Conservation (phyloP, 2,888 invertebrate species). For the Cataglyphis cursor region DNA sequence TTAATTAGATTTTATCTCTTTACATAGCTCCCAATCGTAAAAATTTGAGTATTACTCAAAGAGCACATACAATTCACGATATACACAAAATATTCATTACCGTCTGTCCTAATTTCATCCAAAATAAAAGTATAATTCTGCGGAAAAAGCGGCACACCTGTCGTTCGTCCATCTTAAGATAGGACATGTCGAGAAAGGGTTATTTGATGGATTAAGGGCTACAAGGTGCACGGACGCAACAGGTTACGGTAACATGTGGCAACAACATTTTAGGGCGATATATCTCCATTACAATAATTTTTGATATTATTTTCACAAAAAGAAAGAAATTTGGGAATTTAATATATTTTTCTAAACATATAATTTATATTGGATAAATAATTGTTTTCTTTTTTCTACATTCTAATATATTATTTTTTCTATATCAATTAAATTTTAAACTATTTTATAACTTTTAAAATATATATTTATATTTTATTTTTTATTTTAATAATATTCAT, state of each 20-base stretch:
- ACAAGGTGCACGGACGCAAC: conserved; percentile 63
- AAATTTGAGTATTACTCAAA: background rate
- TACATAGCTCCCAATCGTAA: background rate
- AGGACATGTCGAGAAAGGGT: conserved; percentile 55
- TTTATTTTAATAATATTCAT: background rate
- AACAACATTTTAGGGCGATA: conserved; percentile 13
- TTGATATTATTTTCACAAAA: background rate
- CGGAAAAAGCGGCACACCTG: conserved; percentile 59
- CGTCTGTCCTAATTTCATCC: conserved; percentile 26
- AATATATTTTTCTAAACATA: conserved; percentile 1
- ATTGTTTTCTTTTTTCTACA: background rate
- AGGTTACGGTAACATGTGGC: conserved; percentile 63
- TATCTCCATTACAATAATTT: conserved; percentile 15
- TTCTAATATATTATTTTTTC: background rate
- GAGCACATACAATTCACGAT: background rate
- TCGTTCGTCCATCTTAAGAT: conserved; percentile 64
- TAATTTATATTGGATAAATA: background rate
- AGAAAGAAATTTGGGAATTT: background rate
- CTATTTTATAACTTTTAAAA: background rate
- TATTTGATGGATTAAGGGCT: conserved; percentile 56
- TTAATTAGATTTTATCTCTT: background rate
- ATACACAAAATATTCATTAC: background rate
- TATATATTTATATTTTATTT: background rate
- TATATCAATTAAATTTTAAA: background rate
- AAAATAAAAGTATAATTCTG: conserved; percentile 40